Evolutionary conservation across 30 jellyfish, hydroid and myxozoan genomes (phyloP).

Genomic region (Cassiopea andromeda): DNA sequence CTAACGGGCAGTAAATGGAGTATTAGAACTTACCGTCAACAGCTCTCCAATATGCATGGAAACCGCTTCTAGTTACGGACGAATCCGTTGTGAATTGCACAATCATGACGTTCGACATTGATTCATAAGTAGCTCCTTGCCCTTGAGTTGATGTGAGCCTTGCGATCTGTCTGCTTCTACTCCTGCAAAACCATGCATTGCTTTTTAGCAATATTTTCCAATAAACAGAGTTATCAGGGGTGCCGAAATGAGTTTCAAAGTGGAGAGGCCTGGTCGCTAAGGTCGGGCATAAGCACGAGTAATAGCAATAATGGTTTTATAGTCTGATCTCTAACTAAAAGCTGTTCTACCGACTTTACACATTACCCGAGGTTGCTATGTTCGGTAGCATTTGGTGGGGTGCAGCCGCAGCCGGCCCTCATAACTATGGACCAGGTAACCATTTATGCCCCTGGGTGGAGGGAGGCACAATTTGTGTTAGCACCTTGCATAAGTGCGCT

Average conservation of each 20-base stretch:
- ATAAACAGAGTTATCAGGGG: not conserved
- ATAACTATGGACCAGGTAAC: too few species aligned
- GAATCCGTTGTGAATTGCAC: slow-evolving; percentile 7
- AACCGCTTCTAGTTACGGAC: slow-evolving; percentile 10
- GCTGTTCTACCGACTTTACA: too few species aligned
- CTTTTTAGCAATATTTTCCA: not conserved
- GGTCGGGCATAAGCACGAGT: too few species aligned
- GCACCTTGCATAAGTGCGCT: too few species aligned
- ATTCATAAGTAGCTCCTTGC: not conserved
- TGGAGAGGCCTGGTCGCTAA: too few species aligned
- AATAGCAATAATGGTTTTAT: too few species aligned
- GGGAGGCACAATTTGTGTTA: too few species aligned
- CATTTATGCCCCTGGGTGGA: too few species aligned
- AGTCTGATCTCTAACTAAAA: too few species aligned
- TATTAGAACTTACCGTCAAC: not conserved
- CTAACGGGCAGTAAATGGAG: not conserved
- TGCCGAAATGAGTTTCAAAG: not conserved
- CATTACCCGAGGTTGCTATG: too few species aligned
- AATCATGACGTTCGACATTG: slow-evolving; percentile 5
- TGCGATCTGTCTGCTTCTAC: not conserved
- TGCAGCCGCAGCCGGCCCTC: too few species aligned
- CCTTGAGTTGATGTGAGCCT: not conserved
- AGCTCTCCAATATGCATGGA: slow-evolving; percentile 8
- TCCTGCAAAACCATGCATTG: not conserved
- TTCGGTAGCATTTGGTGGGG: too few species aligned